Evolutionary conservation across 2,113 vertebrate species (phyloP).

Genomic region (Spea multiplicata): DNA sequence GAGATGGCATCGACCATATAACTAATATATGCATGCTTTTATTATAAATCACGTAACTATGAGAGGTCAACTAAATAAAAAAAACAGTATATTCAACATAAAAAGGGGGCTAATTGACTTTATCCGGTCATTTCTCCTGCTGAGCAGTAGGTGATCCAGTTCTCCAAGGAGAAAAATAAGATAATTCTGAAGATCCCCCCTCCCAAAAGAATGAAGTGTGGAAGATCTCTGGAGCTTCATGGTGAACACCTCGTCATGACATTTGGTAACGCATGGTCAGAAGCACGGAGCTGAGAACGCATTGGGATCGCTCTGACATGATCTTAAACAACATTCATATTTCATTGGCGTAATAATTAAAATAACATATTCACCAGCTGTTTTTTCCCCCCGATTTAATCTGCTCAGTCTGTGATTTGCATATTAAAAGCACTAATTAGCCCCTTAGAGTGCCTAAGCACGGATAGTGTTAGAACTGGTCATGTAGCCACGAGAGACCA

Average conservation of each 20-base stretch:
- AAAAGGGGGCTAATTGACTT: too few relatives aligned
- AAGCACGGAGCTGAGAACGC: background rate
- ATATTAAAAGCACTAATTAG: slow-evolving; percentile 99
- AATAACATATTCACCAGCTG: slow-evolving; percentile 97
- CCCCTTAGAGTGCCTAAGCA: slow-evolving; percentile 89
- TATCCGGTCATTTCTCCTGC: too few relatives aligned
- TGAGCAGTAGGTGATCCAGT: too few relatives aligned
- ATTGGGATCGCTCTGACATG: slow-evolving; percentile 50
- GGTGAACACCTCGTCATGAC: background rate
- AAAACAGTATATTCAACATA: too few relatives aligned
- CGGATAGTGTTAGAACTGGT: slow-evolving; percentile 80
- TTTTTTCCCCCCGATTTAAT: slow-evolving; percentile 80
- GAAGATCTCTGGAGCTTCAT: too few relatives aligned
- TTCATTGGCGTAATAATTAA: slow-evolving; percentile 80
- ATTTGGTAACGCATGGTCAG: background rate
- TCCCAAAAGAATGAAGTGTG: too few relatives aligned
- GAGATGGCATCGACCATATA: too few relatives aligned
- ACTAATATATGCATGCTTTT: too few relatives aligned
- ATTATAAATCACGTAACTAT: too few relatives aligned
- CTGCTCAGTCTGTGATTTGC: slow-evolving; percentile 93
- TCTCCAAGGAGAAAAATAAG: too few relatives aligned
- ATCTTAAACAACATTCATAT: slow-evolving; percentile 61
- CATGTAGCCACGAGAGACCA: slow-evolving; percentile 70
- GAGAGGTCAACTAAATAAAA: too few relatives aligned
- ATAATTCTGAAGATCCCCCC: too few relatives aligned